Evolutionary conservation across 2,113 vertebrate species (phyloP), one percentile per base, ranked within the genome.

Genomic region (Mixornis gularis): DNA sequence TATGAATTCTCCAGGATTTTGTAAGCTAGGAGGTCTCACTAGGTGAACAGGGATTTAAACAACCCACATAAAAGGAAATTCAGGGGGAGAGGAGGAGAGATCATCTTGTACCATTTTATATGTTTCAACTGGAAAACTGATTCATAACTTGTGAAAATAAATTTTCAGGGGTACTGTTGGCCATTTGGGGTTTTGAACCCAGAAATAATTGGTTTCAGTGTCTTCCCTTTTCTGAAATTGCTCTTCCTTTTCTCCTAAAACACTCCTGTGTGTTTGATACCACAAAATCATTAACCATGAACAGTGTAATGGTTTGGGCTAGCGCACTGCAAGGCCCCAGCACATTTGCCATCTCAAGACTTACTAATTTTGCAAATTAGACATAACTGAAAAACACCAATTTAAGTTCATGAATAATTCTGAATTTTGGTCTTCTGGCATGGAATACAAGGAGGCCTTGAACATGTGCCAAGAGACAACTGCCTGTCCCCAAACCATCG

Each of bases 81-180:
- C 2, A 3, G 18, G 0, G 1, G 3, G 0, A 1, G 1, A 17
- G 4, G 9, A 12, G 3, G 3, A 17, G 7, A 19, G 26, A n/a
- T 38, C 34, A 24, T 36, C n/a, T 55, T 55, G 9, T 30, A 36
- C 13, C 71, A 13, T 58, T 70, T 56, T 27, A 2, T 30, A 17
- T 19, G 4, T 74, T 88, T 60, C 46, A 68, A 25, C 17, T 49
- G 58, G 26, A 74, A 93, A 86, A 81, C 27, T 46, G 41, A 76
- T 88, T 91, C 48, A 80, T 9, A 76, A 48, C 22, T 69, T 78
- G 60, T 71, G 32, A 44, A 78, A 88, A 84, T 27, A 68, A 44
- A 34, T 53, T 53, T 91, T 74, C 17, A 10, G 26, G 15, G 15
- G 12, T 41, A 58, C 8, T 81, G 46, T 53, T 60, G 46, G 46